Conservation (phyloP, 1,140 invertebrate genomes). For the Trichogramma pretiosum region DNA sequence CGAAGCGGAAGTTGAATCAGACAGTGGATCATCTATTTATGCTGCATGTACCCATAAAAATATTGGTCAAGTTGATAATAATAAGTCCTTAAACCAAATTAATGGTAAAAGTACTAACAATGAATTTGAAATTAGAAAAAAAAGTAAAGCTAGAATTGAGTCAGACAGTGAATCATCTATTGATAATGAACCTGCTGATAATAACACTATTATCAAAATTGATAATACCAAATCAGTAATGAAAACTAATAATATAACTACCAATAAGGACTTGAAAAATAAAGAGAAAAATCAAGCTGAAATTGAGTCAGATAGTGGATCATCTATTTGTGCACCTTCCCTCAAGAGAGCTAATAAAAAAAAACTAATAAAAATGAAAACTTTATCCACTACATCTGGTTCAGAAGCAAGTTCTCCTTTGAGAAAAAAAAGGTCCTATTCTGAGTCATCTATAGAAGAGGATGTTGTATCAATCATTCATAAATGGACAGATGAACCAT, state of each 20-base stretch:
- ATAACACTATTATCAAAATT: too few relatives aligned
- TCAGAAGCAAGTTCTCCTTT: conserved; percentile 1
- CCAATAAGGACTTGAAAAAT: neutral
- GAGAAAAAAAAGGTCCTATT: conserved; percentile 13
- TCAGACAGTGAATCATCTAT: neutral
- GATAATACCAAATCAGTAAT: neutral
- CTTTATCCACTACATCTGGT: neutral
- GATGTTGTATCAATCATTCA: conserved; percentile 6
- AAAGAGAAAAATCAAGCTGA: neutral
- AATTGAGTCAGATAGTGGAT: conserved; percentile 1
- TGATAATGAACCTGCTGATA: neutral
- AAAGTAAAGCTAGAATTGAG: neutral
- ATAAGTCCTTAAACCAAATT: too few relatives aligned
- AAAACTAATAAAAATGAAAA: neutral
- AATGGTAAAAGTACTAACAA: too few relatives aligned
- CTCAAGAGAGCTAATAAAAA: neutral
- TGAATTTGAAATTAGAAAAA: too few relatives aligned
- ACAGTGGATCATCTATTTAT: too few relatives aligned
- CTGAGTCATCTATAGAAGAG: conserved; percentile 15
- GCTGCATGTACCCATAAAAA: too few relatives aligned
- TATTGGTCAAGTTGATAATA: too few relatives aligned
- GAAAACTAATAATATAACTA: neutral
- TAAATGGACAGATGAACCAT: conserved; percentile 7
- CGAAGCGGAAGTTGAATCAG: too few relatives aligned
- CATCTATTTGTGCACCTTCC: neutral